Base-by-base conservation (phyloP, 2,888 invertebrate genomes). In the Abscondita cerata region DNA sequence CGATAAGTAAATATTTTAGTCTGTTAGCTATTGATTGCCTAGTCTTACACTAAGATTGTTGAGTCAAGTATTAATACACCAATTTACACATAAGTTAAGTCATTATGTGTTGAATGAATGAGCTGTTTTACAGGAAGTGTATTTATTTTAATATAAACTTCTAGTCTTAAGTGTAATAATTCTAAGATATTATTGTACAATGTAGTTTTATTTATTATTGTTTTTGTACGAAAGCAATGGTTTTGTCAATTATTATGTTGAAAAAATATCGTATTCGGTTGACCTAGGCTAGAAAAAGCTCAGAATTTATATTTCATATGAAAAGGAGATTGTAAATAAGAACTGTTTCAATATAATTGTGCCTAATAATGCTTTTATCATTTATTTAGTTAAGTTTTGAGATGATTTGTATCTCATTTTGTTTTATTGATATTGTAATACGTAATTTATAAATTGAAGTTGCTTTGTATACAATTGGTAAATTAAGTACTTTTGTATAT, bases 81-180 rank as follows among this genome's bases (percentile, higher is more conserved):
- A 16, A 44, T 16, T 16, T 44, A 19, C 18, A 44, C 11, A 44
- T 44, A 18, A 25, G 25, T 4, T 3, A 15, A 9, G 16, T 18
- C 11, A 44, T 15, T 40, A 40, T 12, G 16, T 25, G 18, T 11
- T 44, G 44, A 11, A 18, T 16, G 18, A 11, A 18, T 44, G 16
- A 9, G 11, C 31, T 25, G 20, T 20, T 20, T 46, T 16, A 5
- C 31, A 33, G 25, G 8, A 19, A 33, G 12, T 44, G 44, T 44
- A 44, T 44, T 44, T 44, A 44, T 48, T 48, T 48, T 48, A 48
- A 48, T 33, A 36, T 48, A 55, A 36, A 44, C 33, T 18, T 56
- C 56, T 62, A 62, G 57, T 62, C 57, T 52, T 62, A 52, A 61
- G 60, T 46, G 31, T 41, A 54, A 56, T 38, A n/a, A 40, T 44